Evolutionary conservation across 2,113 vertebrate species (phyloP).

Genomic region (Apaloderma vittatum): DNA sequence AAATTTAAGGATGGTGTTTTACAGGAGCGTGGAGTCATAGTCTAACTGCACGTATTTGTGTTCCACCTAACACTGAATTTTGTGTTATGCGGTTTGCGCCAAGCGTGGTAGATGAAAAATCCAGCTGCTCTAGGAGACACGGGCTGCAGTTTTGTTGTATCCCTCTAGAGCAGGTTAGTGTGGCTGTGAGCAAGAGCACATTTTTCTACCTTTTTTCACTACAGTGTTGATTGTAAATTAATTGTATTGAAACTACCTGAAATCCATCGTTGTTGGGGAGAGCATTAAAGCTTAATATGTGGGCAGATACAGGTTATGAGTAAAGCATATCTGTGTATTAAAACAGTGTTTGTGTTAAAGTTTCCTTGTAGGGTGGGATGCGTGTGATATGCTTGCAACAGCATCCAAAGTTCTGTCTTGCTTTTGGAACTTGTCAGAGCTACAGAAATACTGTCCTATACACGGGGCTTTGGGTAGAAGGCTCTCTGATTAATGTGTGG

Average conservation of each 20-base stretch:
- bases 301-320: not conserved
- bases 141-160: not conserved
- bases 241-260: not conserved
- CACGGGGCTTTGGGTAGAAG: not conserved
- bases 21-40: not conserved
- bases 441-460: not conserved
- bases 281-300: not conserved
- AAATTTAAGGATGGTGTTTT: not conserved
- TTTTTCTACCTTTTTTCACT: not conserved
- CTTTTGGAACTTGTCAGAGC: not conserved
- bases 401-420: not conserved
- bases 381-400: not conserved
- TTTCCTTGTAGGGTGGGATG: not conserved
- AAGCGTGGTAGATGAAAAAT: not conserved
- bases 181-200: not conserved
- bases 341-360: not conserved
- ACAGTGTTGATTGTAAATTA: not conserved
- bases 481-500: not conserved
- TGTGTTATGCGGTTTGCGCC: fast-evolving
- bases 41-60: fast-evolving
- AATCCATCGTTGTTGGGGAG: not conserved
- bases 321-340: not conserved
- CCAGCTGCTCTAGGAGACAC: not conserved
- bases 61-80: not conserved
- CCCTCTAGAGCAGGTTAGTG: not conserved